Conservation (phyloP, 2,113 vertebrate genomes). For the Perca flavescens region DNA sequence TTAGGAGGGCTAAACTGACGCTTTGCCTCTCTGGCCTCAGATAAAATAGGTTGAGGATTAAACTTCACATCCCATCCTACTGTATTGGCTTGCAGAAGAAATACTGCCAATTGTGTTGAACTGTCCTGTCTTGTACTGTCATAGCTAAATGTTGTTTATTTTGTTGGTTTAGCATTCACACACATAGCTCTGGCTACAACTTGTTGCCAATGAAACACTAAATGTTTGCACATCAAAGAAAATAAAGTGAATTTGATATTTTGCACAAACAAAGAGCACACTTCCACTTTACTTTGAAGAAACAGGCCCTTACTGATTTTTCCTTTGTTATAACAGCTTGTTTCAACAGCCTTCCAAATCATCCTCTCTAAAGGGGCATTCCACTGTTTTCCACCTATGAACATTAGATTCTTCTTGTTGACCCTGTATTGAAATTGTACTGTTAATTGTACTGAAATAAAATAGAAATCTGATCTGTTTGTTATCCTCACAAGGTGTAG, state of each 20-base stretch:
- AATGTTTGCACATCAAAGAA: not conserved
- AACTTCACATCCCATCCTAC: conserved; percentile 46
- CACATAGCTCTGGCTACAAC: not conserved
- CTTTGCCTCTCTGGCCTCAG: conserved; percentile 63
- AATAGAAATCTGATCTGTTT: not conserved
- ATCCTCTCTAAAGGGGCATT: not conserved
- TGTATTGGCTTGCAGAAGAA: conserved; percentile 28
- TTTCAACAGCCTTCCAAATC: not conserved
- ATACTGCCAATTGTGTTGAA: not conserved
- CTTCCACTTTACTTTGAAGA: not conserved
- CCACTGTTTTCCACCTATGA: not conserved
- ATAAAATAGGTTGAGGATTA: conserved; percentile 70
- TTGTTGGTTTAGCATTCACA: not conserved
- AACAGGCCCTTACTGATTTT: not conserved
- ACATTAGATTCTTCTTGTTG: not conserved
- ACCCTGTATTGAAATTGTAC: conserved; percentile 1
- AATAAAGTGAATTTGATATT: not conserved
- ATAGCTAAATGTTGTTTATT: not conserved
- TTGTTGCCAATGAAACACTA: not conserved
- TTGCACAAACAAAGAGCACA: conserved; percentile 2
- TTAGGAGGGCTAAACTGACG: conserved; percentile 64
- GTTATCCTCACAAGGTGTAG: not conserved
- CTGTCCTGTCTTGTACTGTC: not conserved
- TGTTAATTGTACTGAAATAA: no score
- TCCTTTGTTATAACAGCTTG: not conserved